Evolutionary conservation across 2,797 vertebrate genomes (phyloP).

Genomic region (Ambastaia sidthimunki): DNA sequence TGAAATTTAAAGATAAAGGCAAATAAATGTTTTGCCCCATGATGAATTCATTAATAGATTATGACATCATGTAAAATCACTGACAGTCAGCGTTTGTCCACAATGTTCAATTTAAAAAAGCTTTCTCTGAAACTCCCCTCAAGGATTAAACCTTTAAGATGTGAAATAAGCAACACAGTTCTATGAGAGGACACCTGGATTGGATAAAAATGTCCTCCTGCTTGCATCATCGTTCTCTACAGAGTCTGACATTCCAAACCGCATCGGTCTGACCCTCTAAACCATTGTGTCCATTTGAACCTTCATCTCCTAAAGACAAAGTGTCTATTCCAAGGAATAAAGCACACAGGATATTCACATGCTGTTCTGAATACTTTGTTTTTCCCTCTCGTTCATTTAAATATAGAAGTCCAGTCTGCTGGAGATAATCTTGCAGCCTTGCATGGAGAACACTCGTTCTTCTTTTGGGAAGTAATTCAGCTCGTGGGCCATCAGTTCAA

Average conservation of each 20-base stretch:
- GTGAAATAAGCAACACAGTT: background rate
- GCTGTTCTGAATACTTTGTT: background rate
- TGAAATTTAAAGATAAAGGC: slow-evolving; percentile 9
- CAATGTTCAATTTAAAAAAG: slow-evolving; percentile 29
- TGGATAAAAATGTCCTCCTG: slow-evolving; percentile 1
- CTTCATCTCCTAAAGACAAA: background rate
- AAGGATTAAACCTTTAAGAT: slow-evolving; percentile 11
- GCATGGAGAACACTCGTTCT: slow-evolving; percentile 84
- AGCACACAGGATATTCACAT: slow-evolving; percentile 1
- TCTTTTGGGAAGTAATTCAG: slow-evolving; percentile 87
- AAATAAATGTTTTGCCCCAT: background rate
- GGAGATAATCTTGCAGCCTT: slow-evolving; percentile 92
- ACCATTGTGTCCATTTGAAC: background rate
- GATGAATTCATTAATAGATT: background rate
- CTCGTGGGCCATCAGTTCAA: slow-evolving; percentile 81
- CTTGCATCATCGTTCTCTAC: background rate
- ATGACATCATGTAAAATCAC: background rate
- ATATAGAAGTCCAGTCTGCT: slow-evolving; percentile 84
- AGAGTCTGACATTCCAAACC: background rate
- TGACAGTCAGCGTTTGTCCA: background rate
- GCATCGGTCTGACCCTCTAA: background rate
- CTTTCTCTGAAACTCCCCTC: background rate
- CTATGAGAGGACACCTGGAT: slow-evolving; percentile 33
- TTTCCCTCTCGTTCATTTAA: slow-evolving; percentile 23
- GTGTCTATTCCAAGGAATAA: background rate